Base-by-base conservation (phyloP, 2,888 invertebrate species). In the Cheilosia variabilis region DNA sequence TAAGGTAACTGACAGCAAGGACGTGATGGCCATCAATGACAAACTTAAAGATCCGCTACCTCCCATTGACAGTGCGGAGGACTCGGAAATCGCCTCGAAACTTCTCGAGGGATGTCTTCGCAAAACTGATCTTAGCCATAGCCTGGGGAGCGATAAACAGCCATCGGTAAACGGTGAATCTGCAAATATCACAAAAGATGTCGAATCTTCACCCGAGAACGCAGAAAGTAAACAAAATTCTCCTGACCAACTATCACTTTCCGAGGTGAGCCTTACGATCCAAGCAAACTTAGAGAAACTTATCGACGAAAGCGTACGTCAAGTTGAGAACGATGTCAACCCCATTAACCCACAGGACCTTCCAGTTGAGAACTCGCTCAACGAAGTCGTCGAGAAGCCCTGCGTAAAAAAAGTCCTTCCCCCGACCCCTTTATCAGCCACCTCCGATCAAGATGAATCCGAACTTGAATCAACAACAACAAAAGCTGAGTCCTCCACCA, bases 381-480 rank as follows among this genome's bases (percentile, higher is more conserved):
- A 88, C 34, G 89, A 89, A 63, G 81, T 87, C 0, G 19, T 87
- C 0, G 89, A 90, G 53, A 73, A 87, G 2, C 63, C 88, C 9
- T 89, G 88, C 57, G 73, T 88, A 1, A 90, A 89, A 24, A 89
- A 87, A 84, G 72, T 66, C 0, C 50, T 88, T n/a, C 88, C 88
- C 4, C 57, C 72, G 0, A 45, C 75, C 19, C 57, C 81, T 15
- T 22, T 58, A 34, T 62, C 68, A 41, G 45, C 22, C 4, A 37
- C 47, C 41, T 84, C 78, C 22, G 84, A 84, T 50, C 65, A 63
- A 47, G 78, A 83, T 5, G 76, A 81, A 19, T 78, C 87, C 13
- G 87, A 88, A 69, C 60, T 84, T 4, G 87, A 87, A 43, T 87
- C 87, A 43, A 86, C 82, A 17, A 82, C 87, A 47, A 71, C 81